Conservation (phyloP, 2,888 invertebrate species). For the Eupithecia inturbata region DNA sequence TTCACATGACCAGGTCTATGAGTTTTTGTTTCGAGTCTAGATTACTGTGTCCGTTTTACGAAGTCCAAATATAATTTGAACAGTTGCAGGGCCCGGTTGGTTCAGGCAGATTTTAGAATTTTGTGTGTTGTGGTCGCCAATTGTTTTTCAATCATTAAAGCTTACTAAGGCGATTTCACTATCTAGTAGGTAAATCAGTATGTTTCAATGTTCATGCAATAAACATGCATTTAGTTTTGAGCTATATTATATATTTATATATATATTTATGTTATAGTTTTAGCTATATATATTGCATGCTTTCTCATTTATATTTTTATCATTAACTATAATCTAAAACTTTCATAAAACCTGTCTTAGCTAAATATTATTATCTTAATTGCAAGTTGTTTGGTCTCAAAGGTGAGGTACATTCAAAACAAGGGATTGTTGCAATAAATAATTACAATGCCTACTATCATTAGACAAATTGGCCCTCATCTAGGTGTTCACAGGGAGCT, state of each 20-base stretch:
- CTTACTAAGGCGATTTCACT: constrained; percentile 38
- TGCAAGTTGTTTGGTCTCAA: constrained; percentile 1
- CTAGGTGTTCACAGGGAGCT: constrained; percentile 11
- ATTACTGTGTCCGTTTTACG: background rate
- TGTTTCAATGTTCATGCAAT: constrained; percentile 67
- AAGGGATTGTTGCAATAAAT: constrained; percentile 13
- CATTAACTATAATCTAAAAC: constrained; percentile 32
- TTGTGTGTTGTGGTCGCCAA: constrained; percentile 32
- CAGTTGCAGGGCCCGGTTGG: background rate
- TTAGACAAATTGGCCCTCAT: background rate
- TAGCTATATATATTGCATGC: constrained; percentile 69
- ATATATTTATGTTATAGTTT: too few relatives aligned
- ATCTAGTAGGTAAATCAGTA: constrained; percentile 29
- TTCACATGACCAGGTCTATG: background rate
- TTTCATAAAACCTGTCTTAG: constrained; percentile 29
- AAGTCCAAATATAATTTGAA: background rate
- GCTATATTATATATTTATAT: too few relatives aligned
- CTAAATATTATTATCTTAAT: constrained; percentile 21
- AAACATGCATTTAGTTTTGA: constrained; percentile 64
- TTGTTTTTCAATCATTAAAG: constrained; percentile 26
- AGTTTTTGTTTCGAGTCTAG: background rate
- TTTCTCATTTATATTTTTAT: constrained; percentile 31
- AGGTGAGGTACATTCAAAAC: constrained; percentile 5
- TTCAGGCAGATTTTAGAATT: constrained; percentile 19
- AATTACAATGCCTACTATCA: background rate